Evolutionary conservation across 2,888 invertebrate genomes (phyloP).

Genomic region (Pseudanteris insignis): DNA sequence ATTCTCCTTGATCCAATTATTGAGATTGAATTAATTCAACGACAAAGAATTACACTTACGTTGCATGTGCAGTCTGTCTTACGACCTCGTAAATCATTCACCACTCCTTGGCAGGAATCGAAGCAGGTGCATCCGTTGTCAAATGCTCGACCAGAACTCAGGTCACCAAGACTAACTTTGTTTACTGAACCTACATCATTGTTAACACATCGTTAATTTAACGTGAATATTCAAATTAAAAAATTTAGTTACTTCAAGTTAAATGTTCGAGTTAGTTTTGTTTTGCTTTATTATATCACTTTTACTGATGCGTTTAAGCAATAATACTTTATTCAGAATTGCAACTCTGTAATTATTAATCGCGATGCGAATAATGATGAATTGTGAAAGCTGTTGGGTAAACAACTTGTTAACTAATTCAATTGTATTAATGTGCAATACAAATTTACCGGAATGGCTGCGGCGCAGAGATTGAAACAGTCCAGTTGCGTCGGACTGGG

Average conservation of each 20-base stretch:
- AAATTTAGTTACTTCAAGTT: too few relatives aligned
- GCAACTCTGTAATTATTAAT: too few relatives aligned
- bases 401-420: constrained; percentile 2
- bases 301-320: too few relatives aligned
- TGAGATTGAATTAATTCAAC: constrained; percentile 9
- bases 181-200: constrained; percentile 58
- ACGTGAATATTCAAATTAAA: background rate
- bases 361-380: too few relatives aligned
- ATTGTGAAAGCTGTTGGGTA: too few relatives aligned
- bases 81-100: constrained; percentile 80
- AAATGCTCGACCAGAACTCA: constrained; percentile 94
- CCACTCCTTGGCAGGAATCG: constrained; percentile 82
- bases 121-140: constrained; percentile 96
- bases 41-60: constrained; percentile 65
- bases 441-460: constrained; percentile 62
- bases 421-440: constrained; percentile 5
- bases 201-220: background rate
- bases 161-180: constrained; percentile 84
- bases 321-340: too few relatives aligned
- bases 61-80: constrained; percentile 81
- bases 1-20: constrained; percentile 14
- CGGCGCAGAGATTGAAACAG: constrained; percentile 68
- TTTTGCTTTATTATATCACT: too few relatives aligned
- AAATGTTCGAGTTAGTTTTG: too few relatives aligned
- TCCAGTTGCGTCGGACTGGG: constrained; percentile 84